Base-by-base conservation (phyloP, 2,797 vertebrate genomes). In the Synanceia verrucosa region DNA sequence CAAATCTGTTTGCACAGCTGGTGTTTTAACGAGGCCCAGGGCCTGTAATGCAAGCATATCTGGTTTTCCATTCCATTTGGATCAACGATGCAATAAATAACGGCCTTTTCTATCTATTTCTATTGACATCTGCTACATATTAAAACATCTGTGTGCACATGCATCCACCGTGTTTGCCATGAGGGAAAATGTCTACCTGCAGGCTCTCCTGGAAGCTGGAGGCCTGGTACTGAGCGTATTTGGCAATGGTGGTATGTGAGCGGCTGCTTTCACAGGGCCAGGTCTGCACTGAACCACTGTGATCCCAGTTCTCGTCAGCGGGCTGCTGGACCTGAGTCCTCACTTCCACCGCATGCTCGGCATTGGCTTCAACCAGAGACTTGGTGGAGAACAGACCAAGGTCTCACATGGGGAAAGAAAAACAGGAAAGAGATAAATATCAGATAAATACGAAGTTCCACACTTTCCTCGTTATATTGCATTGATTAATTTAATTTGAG, bases 231-330 rank as follows among this genome's bases (percentile, higher is more conserved):
- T 97, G 96, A 3, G 96, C 96, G 0, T 97, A 97, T 88, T 97
- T 97, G 85, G 96, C 95, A 9, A 98, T 97, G 80, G 96, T 97
- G 86, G 96, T 97, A 79, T 98, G 96, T 0, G 97, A 97, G 33
- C 96, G 95, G 86, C 96, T 97, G 92, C 97, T 98, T 84, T 97
- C 96, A 0, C 97, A 98, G 16, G 96, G 97, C 96, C 96, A 98
- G 4, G 96, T 93, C 88, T 98, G 97, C 0, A 87, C 79, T 0
- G 94, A 95, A 5, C 95, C 94, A 0, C 89, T 95, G 24, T 92
- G 34, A 77, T 97, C 95, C 96, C 96, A 97, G 93, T 98, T 97
- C 87, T 97, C 95, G 26, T 97, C 96, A 0, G 96, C 96, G 1
- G 96, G 96, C 91, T 97, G 96, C 88, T 97, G 96, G 34, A 97